Base-by-base conservation (phyloP, 2,888 invertebrate genomes). In the Shargacucullia verbasci region DNA sequence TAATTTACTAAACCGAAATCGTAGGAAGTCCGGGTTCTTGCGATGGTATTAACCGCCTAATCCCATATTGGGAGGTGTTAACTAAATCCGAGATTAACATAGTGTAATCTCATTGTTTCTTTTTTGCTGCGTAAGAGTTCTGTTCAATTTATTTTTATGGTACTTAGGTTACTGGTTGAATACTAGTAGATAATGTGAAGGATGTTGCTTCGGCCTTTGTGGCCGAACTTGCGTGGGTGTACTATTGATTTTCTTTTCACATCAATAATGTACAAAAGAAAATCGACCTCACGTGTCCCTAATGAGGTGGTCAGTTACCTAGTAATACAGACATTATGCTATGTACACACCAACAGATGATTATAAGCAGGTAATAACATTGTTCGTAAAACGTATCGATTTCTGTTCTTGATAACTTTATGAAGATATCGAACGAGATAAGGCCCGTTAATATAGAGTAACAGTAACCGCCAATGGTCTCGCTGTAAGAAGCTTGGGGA, bases 61-160 rank as follows among this genome's bases (percentile, higher is more conserved):
- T 89, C 86, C 84, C 70, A 81, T 89, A 86, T 87, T 86, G 82
- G 84, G 82, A 78, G 81, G 82, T 82, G 82, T 80, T 86, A 82
- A 86, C 80, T 69, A 80, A 86, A 86, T 83, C 82, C 77, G 62
- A 64, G 83, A 78, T 88, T 84, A 85, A 65, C 78, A 79, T 83
- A 83, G 82, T 84, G 69, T 78, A 78, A 73, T 81, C 70, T 73
- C 60, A 65, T 78, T 63, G 79, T 68, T 71, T 79, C n/a, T n/a
- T 79, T 73, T 60, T 54, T 65, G 69, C 60, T 64, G 58, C 41
- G 39, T 59, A 40, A 59, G 48, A 44, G 55, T 56, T 59, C 37
- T 47, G 44, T 49, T 43, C 25, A 45, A 29, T 50, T 64, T 38
- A 46, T 55, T 57, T 57, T 62, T 58, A 62, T 63, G 56, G 52